Conservation (phyloP, 92 coral and sea anemone species). For the Zoanthus sansibaricus region DNA sequence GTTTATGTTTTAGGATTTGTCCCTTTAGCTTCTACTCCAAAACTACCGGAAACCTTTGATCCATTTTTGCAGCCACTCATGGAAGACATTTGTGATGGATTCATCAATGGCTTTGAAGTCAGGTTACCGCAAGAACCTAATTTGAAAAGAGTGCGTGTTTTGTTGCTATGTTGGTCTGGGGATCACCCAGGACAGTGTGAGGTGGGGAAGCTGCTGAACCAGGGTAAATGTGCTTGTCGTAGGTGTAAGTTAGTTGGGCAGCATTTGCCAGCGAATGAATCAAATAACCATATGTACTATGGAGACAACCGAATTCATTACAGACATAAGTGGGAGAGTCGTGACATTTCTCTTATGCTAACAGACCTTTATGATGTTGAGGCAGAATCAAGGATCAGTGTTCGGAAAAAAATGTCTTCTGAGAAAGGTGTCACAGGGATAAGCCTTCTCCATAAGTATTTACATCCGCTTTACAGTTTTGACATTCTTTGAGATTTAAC, state of each 20-base stretch:
- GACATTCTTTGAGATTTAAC: constrained; percentile 46
- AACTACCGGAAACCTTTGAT: constrained; percentile 59
- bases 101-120: constrained; percentile 62
- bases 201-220: constrained; percentile 70
- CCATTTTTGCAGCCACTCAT: constrained; percentile 34
- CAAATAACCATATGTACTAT: constrained; percentile 54
- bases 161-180: constrained; percentile 71
- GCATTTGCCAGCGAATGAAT: not conserved
- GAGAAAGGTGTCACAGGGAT: constrained; percentile 74
- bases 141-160: constrained; percentile 53
- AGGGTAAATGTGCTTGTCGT: constrained; percentile 76
- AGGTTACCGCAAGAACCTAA: constrained; percentile 23
- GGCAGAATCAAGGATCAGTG: constrained; percentile 60
- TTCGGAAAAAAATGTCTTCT: constrained; percentile 63
- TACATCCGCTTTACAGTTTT: constrained; percentile 63
- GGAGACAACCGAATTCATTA: constrained; percentile 67
- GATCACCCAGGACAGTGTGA: constrained; percentile 85
- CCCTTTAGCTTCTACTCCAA: constrained; percentile 59
- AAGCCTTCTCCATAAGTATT: constrained; percentile 64
- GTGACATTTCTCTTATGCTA: constrained; percentile 55
- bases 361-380: constrained; percentile 66
- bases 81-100: constrained; percentile 52
- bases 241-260: constrained; percentile 69
- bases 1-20: constrained; percentile 75
- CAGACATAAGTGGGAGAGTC: constrained; percentile 65